These are phyloP conservation scores for Megamerina dolium DNA, from an alignment of 2,888 invertebrate genomes.

Conservation along the genomic window DNA sequence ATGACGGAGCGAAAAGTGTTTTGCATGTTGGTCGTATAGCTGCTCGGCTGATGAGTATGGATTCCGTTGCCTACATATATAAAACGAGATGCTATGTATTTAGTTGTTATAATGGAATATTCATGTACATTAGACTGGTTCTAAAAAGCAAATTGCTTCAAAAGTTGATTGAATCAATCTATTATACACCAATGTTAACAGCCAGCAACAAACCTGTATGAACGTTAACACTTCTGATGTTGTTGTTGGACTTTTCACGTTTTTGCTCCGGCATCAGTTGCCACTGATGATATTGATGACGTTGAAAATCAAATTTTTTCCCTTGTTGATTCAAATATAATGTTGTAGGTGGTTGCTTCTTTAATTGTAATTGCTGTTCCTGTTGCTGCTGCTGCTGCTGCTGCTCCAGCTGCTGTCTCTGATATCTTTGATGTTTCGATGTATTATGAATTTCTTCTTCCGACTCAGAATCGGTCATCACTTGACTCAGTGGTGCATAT, in stretches of 20 bases:
- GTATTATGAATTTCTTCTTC: slow-evolving; percentile 42
- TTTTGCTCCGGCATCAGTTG: no score
- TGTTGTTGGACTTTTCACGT: no score
- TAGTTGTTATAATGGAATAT: slow-evolving; percentile 1
- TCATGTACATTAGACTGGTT: not conserved
- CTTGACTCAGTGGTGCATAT: slow-evolving; percentile 72
- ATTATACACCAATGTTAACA: no score
- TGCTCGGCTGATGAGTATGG: slow-evolving; percentile 20
- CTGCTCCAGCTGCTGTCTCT: slow-evolving; percentile 24
- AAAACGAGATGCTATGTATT: not conserved
- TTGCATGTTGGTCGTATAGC: slow-evolving; percentile 39
- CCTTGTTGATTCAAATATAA: no score
- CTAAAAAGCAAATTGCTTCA: no score
- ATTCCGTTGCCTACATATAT: slow-evolving; percentile 15
- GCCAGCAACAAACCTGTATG: no score
- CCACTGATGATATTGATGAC: not conserved
- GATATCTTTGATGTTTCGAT: slow-evolving; percentile 27
- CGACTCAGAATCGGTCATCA: slow-evolving; percentile 65
- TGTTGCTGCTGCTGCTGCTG: slow-evolving; percentile 25
- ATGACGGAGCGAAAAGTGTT: slow-evolving; percentile 45
- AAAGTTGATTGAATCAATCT: no score
- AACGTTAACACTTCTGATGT: no score
- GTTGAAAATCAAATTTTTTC: no score
- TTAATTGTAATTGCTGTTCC: slow-evolving; percentile 20
- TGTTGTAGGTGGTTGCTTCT: slow-evolving; percentile 15